A percentile compares a stretch with the other conserved stretches of the same genome.
phyloP scores from a whole-genome alignment of 2,113 vertebrate species.

The Poecilia latipinna region DNA sequence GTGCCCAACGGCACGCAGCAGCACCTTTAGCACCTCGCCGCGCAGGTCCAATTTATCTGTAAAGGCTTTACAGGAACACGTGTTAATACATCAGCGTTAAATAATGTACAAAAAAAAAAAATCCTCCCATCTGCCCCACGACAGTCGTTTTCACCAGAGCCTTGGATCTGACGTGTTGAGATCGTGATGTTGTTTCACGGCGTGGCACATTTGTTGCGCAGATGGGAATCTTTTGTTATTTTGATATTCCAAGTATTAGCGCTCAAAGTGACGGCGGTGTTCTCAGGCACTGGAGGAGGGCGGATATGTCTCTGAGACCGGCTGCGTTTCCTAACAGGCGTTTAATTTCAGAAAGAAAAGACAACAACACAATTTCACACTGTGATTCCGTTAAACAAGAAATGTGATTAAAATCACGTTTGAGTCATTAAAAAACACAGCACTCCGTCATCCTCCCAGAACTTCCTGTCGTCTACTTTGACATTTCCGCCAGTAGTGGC shows the following conservation, averaged over 20 bases:
- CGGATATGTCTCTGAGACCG: slow-evolving; percentile 31
- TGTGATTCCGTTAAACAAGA: too few relatives aligned
- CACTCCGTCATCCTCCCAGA: too few relatives aligned
- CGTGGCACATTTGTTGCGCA: slow-evolving; percentile 11
- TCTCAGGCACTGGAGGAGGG: slow-evolving; percentile 24
- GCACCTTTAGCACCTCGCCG: slow-evolving; percentile 44
- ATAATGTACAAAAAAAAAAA: slow-evolving; percentile 4
- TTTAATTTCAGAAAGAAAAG: too few relatives aligned
- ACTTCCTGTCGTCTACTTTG: too few relatives aligned
- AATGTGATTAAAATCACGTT: too few relatives aligned
- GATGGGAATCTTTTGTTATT: slow-evolving; percentile 53
- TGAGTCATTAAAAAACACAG: too few relatives aligned
- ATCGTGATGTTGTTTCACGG: not conserved
- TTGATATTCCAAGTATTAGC: slow-evolving; percentile 42
- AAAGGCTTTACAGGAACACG: slow-evolving; percentile 12
- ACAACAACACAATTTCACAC: too few relatives aligned
- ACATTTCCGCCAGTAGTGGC: too few relatives aligned
- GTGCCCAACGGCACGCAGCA: slow-evolving; percentile 35
- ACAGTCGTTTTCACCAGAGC: slow-evolving; percentile 21
- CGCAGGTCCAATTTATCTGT: slow-evolving; percentile 30
- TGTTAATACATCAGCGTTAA: slow-evolving; percentile 28
- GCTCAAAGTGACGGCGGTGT: slow-evolving; percentile 35
- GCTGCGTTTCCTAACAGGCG: too few relatives aligned
- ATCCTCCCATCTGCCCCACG: not conserved
- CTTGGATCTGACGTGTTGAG: slow-evolving; percentile 10